Percentiles rank a stretch among this genome's conserved stretches.
Conservation (phyloP, 2,113 vertebrate species). For the Bucco capensis region DNA sequence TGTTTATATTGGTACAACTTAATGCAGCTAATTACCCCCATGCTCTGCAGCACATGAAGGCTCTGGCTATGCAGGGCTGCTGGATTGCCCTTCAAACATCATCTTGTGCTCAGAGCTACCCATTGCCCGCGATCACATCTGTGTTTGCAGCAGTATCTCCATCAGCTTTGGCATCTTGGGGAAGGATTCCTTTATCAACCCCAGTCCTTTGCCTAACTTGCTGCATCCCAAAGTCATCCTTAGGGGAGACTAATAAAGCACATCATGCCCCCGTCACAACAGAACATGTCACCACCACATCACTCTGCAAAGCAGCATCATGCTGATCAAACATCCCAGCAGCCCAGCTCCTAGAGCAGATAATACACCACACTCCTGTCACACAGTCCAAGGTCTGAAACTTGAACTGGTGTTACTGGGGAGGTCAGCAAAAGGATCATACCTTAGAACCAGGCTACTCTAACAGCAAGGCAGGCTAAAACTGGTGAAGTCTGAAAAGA, state of each 20-base stretch:
- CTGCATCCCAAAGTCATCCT: neutral
- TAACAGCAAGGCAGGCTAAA: neutral
- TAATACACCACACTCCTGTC: neutral
- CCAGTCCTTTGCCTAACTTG: neutral
- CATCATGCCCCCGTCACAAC: neutral
- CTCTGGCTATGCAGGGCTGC: neutral
- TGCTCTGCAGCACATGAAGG: neutral
- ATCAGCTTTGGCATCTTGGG: neutral
- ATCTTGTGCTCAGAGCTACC: neutral
- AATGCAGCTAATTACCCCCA: slow-evolving; percentile 13
- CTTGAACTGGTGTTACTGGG: neutral
- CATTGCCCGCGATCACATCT: neutral
- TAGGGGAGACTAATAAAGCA: neutral
- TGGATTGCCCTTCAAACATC: neutral
- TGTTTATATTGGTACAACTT: neutral
- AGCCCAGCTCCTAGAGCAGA: neutral
- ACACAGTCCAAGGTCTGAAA: neutral
- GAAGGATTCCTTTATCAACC: neutral
- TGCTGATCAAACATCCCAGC: neutral
- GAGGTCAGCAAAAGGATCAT: neutral
- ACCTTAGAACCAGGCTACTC: neutral
- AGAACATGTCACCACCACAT: neutral
- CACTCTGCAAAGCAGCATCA: neutral
- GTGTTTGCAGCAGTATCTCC: neutral
- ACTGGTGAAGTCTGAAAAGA: neutral